Percentiles rank a stretch among this genome's conserved stretches.
Evolutionary conservation across 2,797 vertebrate genomes (phyloP).

Genomic region (Knipowitschia caucasica): DNA sequence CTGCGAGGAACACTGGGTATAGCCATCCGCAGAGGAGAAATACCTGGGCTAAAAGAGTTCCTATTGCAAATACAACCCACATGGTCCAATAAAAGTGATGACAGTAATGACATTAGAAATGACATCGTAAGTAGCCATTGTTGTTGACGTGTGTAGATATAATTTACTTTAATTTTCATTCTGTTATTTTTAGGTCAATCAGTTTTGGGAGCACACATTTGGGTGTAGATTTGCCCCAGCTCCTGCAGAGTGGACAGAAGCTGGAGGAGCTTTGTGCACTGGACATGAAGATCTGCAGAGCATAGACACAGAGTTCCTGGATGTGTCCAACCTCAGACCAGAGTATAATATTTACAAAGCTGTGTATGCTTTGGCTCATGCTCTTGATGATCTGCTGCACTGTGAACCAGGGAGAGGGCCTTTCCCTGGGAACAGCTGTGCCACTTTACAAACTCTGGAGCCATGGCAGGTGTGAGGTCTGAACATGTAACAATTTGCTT

Average conservation of each 20-base stretch:
- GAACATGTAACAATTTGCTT: not conserved
- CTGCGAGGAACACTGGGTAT: slow-evolving; percentile 58
- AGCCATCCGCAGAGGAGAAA: slow-evolving; percentile 54
- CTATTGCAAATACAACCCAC: slow-evolving; percentile 40
- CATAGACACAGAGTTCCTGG: slow-evolving; percentile 46
- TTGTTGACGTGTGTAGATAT: not conserved
- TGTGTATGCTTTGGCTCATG: slow-evolving; percentile 70
- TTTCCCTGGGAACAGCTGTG: slow-evolving; percentile 56
- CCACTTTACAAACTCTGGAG: slow-evolving; percentile 43
- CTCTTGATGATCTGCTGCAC: slow-evolving; percentile 53
- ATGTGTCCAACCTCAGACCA: slow-evolving; percentile 49
- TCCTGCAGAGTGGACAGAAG: slow-evolving; percentile 18
- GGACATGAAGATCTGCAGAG: slow-evolving; percentile 43
- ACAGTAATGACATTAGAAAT: slow-evolving; percentile 38
- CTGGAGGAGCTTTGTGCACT: slow-evolving; percentile 44
- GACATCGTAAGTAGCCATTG: slow-evolving; percentile 31
- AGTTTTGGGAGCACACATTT: slow-evolving; percentile 60
- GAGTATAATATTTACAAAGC: slow-evolving; percentile 66
- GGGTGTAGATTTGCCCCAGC: slow-evolving; percentile 34
- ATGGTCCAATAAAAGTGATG: not conserved
- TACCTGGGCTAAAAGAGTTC: slow-evolving; percentile 27
- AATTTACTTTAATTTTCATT: not conserved
- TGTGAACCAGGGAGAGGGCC: slow-evolving; percentile 62
- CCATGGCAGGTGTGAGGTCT: slow-evolving; percentile 62
- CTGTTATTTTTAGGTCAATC: slow-evolving; percentile 28